Conservation (phyloP, 2,888 invertebrate species). For the Acronicta psi region DNA sequence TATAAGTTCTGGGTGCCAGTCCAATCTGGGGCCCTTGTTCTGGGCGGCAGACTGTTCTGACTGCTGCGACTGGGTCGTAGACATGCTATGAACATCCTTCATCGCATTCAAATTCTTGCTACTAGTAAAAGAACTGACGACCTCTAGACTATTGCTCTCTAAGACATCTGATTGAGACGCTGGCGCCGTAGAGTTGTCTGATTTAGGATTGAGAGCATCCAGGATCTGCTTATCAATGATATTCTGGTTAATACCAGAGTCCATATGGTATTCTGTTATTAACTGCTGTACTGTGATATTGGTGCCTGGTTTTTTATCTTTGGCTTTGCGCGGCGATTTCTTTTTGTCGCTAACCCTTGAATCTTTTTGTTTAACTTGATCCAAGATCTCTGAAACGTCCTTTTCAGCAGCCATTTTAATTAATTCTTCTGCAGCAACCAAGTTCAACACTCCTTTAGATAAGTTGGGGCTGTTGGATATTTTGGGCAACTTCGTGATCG, state of each 20-base stretch:
- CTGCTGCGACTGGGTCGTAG: neutral
- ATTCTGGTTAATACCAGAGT: conserved; percentile 38
- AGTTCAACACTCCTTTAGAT: conserved; percentile 2
- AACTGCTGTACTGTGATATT: conserved; percentile 66
- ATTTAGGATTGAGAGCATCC: conserved; percentile 30
- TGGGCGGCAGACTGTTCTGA: neutral
- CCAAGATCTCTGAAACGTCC: conserved; percentile 5
- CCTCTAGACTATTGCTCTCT: conserved; percentile 10
- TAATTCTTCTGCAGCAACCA: neutral
- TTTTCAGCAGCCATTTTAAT: conserved; percentile 37
- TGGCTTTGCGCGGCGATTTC: conserved; percentile 36
- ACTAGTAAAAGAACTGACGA: conserved; percentile 65
- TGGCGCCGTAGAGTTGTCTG: conserved; percentile 16
- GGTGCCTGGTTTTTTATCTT: conserved; percentile 39
- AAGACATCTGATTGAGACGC: neutral
- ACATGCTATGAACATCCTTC: conserved; percentile 15
- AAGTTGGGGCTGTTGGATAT: conserved; percentile 61
- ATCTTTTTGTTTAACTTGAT: neutral
- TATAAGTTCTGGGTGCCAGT: conserved; percentile 59
- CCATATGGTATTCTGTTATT: conserved; percentile 61
- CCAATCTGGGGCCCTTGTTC: conserved; percentile 29
- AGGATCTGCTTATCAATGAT: conserved; percentile 51
- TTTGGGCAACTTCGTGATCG: conserved; percentile 72
- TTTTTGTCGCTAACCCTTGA: conserved; percentile 10
- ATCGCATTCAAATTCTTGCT: conserved; percentile 60